Evolutionary conservation across 2,113 vertebrate species (phyloP), one percentile per base, ranked within the genome.

Genomic region (Oreochromis aureus): DNA sequence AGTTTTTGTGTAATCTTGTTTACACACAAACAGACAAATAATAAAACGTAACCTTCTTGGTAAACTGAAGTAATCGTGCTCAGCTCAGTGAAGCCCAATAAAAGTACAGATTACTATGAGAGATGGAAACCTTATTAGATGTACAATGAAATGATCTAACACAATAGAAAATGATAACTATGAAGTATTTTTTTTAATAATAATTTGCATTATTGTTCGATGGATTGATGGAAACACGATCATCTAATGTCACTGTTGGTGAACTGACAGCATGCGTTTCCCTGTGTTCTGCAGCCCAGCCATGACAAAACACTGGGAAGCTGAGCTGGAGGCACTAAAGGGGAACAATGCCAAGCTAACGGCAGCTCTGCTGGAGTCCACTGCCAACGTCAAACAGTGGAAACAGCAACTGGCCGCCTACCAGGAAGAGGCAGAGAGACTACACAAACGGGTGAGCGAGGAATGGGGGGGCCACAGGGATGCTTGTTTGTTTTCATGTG

Each of bases 331-430:
- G 82, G 98, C 98, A 0, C 98, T 99, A 79, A 99, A 99, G 96
- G 98, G 98, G 92, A 99, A 99, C 95, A 99, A 99, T 3, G 98
- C 98, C 93, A 99, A 99, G 87, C 97, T 99, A 89, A 99, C 98
- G 15, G 97, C 98, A 56, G 98, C 98, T 76, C 97, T 99, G 89
- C 95, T 99, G 95, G 98, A 99, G 94, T 99, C 98, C 94, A 99
- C 98, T 89, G 98, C 98, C 97, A 99, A 99, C 2, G 98, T 99
- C 87, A 99, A 99, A 96, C 98, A 99, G 97, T 99, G 98, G 98
- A 99, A 99, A 88, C 98, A 99, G 87, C 98, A 99, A 82, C 97
- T 99, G 89, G 97, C 98, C 34, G 98, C 98, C 0, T 99, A 99
- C 95, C 98, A 99, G 92, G 98, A 99, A 91, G 98, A 99, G 96